Evolutionary conservation across 2,888 invertebrate genomes (phyloP).

Genomic region (Lymantria dispar): DNA sequence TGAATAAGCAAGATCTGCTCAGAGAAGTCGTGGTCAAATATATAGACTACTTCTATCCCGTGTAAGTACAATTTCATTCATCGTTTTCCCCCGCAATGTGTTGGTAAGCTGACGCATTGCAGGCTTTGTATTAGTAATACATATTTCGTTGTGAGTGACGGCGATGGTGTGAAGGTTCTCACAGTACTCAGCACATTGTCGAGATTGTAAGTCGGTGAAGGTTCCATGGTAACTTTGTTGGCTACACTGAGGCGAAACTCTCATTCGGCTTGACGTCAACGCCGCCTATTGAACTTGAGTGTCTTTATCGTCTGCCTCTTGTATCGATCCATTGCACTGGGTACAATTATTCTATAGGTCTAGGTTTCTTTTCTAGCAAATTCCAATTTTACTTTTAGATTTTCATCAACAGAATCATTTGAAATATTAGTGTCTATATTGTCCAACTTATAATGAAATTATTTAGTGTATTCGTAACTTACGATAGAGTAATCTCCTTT

Average conservation of each 20-base stretch:
- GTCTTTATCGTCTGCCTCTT: constrained; percentile 60
- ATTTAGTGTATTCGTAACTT: neutral
- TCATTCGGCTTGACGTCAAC: constrained; percentile 67
- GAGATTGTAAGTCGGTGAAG: constrained; percentile 79
- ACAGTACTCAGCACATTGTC: constrained; percentile 59
- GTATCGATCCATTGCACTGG: constrained; percentile 74
- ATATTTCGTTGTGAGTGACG: constrained; percentile 30
- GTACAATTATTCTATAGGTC: constrained; percentile 44
- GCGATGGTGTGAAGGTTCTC: constrained; percentile 60
- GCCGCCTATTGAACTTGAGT: constrained; percentile 66
- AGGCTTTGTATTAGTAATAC: constrained; percentile 26
- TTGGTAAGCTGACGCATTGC: constrained; percentile 58
- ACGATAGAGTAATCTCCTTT: neutral
- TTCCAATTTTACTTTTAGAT: neutral
- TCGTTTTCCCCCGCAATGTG: constrained; percentile 26
- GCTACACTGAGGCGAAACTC: constrained; percentile 56
- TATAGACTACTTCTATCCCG: constrained; percentile 87
- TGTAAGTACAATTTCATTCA: constrained; percentile 80
- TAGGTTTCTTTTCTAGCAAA: constrained; percentile 25
- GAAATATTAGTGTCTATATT: neutral
- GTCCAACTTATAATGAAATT: neutral
- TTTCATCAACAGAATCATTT: neutral
- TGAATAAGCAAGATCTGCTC: constrained; percentile 85
- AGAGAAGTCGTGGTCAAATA: constrained; percentile 87
- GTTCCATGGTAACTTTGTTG: constrained; percentile 67